Evolutionary conservation across 2,888 invertebrate genomes (phyloP), one percentile per base, ranked within the genome.

Genomic region (Chloroclysta siterata): DNA sequence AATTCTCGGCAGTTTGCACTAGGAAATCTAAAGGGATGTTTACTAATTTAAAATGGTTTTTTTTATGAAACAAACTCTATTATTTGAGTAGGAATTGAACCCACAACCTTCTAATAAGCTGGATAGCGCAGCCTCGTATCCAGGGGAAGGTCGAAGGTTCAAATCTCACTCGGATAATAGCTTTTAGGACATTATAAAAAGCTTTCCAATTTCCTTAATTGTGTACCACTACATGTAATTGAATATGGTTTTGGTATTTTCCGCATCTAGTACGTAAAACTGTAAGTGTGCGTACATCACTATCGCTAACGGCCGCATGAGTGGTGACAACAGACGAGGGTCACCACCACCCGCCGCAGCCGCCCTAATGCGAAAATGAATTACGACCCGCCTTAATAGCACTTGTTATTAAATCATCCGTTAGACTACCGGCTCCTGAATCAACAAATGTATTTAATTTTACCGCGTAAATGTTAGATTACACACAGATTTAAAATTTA

Each of bases 321-420:
- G 77, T 73, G 68, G 72, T 71, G 69, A 70, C 69, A 67, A 39
- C 57, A 33, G 67, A 68, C 66, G 60, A 64, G 65, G 65, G 66
- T 70, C 67, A 59, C 65, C 68, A 60, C 66, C 65, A 57, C 62
- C 59, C 44, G 33, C 61, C 60, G 29, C 53, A 42, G 15, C 36
- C 50, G 15, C 39, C 51, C 79, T 83, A 84, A 85, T 83, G 82
- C 77, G 81, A 82, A 81, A 82, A 84, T 84, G 83, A 85, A 81
- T 82, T 82, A 84, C 82, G 81, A 77, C 77, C 78, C 72, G 68
- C 73, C 76, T 77, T 86, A 81, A 84, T 79, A 80, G 75, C 75
- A 71, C 69, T 76, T 73, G 81, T 83, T 84, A 83, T 82, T 83
- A 84, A 84, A 84, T 83, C 80, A 81, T 80, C 63, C 54, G 65